Percentiles rank a stretch among this genome's conserved stretches.
phyloP scores from a whole-genome alignment of 1,140 invertebrate species.

The Pissodes strobi region DNA sequence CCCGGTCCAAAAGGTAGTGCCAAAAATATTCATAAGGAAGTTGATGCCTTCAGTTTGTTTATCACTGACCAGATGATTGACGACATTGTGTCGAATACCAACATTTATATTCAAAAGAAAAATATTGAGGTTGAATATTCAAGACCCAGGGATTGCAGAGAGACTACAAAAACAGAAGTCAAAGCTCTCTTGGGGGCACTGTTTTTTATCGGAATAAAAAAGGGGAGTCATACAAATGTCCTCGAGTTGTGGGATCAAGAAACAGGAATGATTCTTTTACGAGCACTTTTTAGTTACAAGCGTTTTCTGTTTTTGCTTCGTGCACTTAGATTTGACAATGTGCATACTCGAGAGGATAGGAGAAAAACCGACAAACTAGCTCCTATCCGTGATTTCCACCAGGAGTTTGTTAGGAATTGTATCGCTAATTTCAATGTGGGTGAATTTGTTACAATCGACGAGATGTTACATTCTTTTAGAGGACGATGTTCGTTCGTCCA shows the following conservation, averaged over 20 bases:
- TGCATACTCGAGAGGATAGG: not conserved
- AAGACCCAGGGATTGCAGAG: constrained; percentile 29
- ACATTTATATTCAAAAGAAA: constrained; percentile 23
- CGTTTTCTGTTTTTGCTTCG: constrained; percentile 49
- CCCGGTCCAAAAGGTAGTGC: no score
- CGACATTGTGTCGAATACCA: constrained; percentile 16
- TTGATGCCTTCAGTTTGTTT: constrained; percentile 1
- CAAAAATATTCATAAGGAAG: constrained; percentile 5
- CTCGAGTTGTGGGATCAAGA: no score
- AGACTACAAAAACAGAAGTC: constrained; percentile 19
- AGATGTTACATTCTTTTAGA: constrained; percentile 51
- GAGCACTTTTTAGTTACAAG: no score
- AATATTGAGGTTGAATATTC: constrained; percentile 1
- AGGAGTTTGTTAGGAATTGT: constrained; percentile 14
- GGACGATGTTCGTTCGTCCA: no score
- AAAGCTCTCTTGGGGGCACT: constrained; percentile 8
- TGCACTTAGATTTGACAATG: constrained; percentile 49
- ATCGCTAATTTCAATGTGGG: constrained; percentile 39
- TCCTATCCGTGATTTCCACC: constrained; percentile 18
- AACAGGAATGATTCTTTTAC: constrained; percentile 46
- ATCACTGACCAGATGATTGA: constrained; percentile 17
- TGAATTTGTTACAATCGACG: no score
- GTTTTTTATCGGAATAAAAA: constrained; percentile 23
- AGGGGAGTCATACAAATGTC: constrained; percentile 40
- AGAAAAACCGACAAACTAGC: constrained; percentile 32